These are phyloP conservation scores for Lapara coniferarum DNA, from an alignment of 2,888 invertebrate genomes.

Conservation along the genomic window DNA sequence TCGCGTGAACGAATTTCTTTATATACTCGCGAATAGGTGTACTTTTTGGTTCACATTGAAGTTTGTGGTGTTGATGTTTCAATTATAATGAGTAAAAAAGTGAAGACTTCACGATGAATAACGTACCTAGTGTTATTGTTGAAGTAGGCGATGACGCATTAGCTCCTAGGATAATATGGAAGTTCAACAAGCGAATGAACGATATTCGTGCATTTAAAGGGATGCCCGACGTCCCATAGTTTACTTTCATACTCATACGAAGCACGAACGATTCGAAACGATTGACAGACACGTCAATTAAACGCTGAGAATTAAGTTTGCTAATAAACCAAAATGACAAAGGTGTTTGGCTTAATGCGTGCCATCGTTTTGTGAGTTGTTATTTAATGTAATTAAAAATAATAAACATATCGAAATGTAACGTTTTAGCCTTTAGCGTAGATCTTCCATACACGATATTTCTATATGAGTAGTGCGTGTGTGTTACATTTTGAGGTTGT, in stretches of 20 bases:
- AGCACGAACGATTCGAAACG: slow-evolving; percentile 32
- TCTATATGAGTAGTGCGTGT: slow-evolving; percentile 61
- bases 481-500: slow-evolving; percentile 37
- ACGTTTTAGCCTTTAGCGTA: slow-evolving; percentile 81
- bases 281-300: slow-evolving; percentile 35
- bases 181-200: slow-evolving; percentile 20
- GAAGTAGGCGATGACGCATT: slow-evolving; percentile 71
- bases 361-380: slow-evolving; percentile 76
- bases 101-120: slow-evolving; percentile 61
- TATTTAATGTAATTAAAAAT: slow-evolving; percentile 72
- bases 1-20: slow-evolving; percentile 73
- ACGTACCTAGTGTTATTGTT: slow-evolving; percentile 62
- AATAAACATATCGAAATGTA: slow-evolving; percentile 79
- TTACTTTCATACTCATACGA: slow-evolving; percentile 19
- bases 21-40: slow-evolving; percentile 43
- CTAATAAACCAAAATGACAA: slow-evolving; percentile 56
- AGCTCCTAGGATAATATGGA: slow-evolving; percentile 56
- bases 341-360: slow-evolving; percentile 67
- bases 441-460: slow-evolving; percentile 78
- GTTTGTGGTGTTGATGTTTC: slow-evolving; percentile 51
- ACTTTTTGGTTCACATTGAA: slow-evolving; percentile 39
- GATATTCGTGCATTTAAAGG: slow-evolving; percentile 16
- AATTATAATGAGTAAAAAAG: slow-evolving; percentile 59
- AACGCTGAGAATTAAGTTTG: slow-evolving; percentile 37
- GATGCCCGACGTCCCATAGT: slow-evolving; percentile 19